phyloP scores from a whole-genome alignment of 1,140 invertebrate genomes.

The Ladona fulva region DNA sequence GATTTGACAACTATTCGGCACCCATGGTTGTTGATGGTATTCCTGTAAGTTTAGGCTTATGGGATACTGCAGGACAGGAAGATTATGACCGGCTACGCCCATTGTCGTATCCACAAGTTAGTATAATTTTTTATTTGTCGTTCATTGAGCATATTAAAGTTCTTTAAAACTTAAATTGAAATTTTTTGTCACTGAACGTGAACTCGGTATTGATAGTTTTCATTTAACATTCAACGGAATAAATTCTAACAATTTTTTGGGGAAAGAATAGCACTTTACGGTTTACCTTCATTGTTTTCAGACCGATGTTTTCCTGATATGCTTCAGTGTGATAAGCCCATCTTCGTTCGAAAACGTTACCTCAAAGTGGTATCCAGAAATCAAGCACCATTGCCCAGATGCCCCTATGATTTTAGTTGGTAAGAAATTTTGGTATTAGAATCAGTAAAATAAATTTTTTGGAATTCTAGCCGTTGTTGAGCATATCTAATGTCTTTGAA shows the following conservation, averaged over 20 bases:
- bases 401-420: constrained; percentile 96
- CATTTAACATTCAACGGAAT: not conserved
- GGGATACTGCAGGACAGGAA: constrained; percentile 95
- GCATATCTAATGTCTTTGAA: no score
- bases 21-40: constrained; percentile 97
- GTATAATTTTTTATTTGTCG: not conserved
- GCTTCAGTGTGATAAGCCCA: constrained; percentile 95
- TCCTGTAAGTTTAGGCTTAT: constrained; percentile 87
- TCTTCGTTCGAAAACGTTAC: constrained; percentile 98
- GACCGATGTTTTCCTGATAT: constrained; percentile 98
- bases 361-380: constrained; percentile 98
- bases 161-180: not conserved
- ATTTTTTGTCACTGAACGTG: not conserved
- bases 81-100: constrained; percentile 95
- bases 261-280: not conserved
- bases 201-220: not conserved
- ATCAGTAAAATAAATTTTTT: no score
- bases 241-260: constrained; percentile 14
- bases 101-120: constrained; percentile 77
- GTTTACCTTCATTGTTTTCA: constrained; percentile 28
- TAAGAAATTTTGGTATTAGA: constrained; percentile 41
- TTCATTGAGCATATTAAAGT: not conserved
- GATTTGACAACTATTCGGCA: constrained; percentile 96
- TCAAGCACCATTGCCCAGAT: constrained; percentile 97
- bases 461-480: no score